These are phyloP conservation scores for Synergus itoensis DNA, from an alignment of 2,888 invertebrate genomes.

Conservation along the genomic window DNA sequence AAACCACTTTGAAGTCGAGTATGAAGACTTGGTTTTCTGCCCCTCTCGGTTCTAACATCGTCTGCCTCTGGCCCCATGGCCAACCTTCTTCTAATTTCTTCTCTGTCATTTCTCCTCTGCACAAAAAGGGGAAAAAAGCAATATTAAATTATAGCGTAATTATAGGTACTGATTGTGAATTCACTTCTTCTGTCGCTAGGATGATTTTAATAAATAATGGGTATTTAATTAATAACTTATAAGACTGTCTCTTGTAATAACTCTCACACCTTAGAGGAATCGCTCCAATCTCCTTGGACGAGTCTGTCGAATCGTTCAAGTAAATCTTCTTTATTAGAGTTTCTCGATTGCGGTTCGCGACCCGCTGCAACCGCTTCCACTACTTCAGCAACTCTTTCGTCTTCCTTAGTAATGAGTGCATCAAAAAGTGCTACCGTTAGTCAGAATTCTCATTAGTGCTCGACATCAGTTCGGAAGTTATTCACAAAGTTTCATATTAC, in stretches of 20 bases:
- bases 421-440: slow-evolving; percentile 53
- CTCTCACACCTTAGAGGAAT: slow-evolving; percentile 18
- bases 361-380: slow-evolving; percentile 65
- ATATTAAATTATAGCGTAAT: neutral
- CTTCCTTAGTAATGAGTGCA: slow-evolving; percentile 64
- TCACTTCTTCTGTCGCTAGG: neutral
- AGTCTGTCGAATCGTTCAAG: slow-evolving; percentile 71
- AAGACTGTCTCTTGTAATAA: neutral
- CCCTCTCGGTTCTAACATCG: slow-evolving; percentile 87
- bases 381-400: slow-evolving; percentile 65
- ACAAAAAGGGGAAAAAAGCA: slow-evolving; percentile 52
- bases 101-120: slow-evolving; percentile 93
- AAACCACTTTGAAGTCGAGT: slow-evolving; percentile 91
- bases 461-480: neutral
- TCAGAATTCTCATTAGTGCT: slow-evolving; percentile 46
- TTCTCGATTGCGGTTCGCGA: slow-evolving; percentile 63
- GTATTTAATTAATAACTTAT: slow-evolving; percentile 2
- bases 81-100: slow-evolving; percentile 92
- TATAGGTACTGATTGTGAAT: neutral
- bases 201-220: neutral
- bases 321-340: slow-evolving; percentile 71
- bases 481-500: neutral
- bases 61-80: slow-evolving; percentile 92
- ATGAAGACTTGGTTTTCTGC: slow-evolving; percentile 92
- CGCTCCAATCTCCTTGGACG: slow-evolving; percentile 61